Conservation (phyloP, 2,888 invertebrate species). For the Philereme transversata region DNA sequence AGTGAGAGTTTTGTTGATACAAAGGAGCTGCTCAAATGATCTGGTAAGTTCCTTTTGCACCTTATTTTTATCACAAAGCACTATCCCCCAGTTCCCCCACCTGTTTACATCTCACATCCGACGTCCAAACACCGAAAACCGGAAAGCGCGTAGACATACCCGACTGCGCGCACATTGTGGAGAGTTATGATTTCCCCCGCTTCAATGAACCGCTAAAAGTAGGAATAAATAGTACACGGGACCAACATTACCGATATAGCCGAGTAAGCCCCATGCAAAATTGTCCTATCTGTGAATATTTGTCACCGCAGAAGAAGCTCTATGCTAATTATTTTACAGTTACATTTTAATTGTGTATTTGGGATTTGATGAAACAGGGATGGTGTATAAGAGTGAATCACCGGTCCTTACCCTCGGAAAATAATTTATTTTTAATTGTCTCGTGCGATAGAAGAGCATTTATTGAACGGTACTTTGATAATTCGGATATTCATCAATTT, state of each 20-base stretch:
- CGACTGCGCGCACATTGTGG: slow-evolving; percentile 18
- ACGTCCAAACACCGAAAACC: slow-evolving; percentile 19
- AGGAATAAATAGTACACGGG: slow-evolving; percentile 61
- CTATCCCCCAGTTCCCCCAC: slow-evolving; percentile 3
- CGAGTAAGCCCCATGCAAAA: slow-evolving; percentile 21
- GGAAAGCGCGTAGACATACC: slow-evolving; percentile 33
- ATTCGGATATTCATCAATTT: too few relatives aligned
- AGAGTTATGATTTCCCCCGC: slow-evolving; percentile 48
- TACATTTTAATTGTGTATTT: slow-evolving; percentile 22
- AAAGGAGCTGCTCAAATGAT: slow-evolving; percentile 1
- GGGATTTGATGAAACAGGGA: slow-evolving; percentile 12
- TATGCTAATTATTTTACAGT: slow-evolving; percentile 38
- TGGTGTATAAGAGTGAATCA: slow-evolving; percentile 53
- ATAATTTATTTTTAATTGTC: slow-evolving; percentile 49
- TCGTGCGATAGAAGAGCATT: slow-evolving; percentile 33
- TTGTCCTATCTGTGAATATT: slow-evolving; percentile 23
- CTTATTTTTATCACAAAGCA: slow-evolving; percentile 19
- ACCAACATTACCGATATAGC: slow-evolving; percentile 38
- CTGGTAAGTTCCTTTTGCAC: slow-evolving; percentile 16
- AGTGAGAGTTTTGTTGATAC: slow-evolving; percentile 3
- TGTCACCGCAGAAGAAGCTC: slow-evolving; percentile 32
- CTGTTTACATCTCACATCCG: slow-evolving; percentile 28
- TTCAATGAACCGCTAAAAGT: slow-evolving; percentile 61
- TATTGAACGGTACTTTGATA: slow-evolving; percentile 28
- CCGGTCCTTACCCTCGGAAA: slow-evolving; percentile 74